phyloP scores from a whole-genome alignment of 2,113 vertebrate species.

The Chionis minor region DNA sequence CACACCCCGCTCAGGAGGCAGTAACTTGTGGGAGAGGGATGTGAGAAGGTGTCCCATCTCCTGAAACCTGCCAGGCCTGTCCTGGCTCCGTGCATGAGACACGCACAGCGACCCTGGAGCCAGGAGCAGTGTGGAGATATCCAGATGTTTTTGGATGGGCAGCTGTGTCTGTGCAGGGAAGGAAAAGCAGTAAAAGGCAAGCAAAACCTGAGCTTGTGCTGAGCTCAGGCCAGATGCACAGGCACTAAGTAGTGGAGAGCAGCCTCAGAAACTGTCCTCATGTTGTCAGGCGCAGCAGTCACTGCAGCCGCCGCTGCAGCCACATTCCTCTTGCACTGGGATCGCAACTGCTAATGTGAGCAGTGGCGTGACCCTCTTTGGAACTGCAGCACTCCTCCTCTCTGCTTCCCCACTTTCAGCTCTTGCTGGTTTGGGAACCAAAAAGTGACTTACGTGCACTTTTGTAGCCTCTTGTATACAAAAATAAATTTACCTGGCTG shows the following conservation, averaged over 20 bases:
- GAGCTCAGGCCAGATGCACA: not conserved
- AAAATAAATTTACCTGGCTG: not conserved
- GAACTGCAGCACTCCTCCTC: not conserved
- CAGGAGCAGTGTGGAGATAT: not conserved
- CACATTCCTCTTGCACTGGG: rapidly evolving
- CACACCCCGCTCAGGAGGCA: not conserved
- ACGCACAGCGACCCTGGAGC: not conserved
- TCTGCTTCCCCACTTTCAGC: not conserved
- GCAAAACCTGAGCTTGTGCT: not conserved
- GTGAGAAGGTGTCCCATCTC: not conserved
- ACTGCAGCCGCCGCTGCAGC: not conserved
- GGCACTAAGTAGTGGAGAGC: not conserved
- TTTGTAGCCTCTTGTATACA: not conserved
- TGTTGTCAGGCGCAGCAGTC: not conserved
- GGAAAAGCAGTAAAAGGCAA: not conserved
- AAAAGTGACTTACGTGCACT: not conserved
- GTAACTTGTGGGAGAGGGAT: not conserved
- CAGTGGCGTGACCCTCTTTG: not conserved
- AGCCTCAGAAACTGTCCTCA: not conserved
- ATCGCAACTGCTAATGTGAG: not conserved
- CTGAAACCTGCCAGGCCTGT: not conserved
- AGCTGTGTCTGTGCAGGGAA: not conserved
- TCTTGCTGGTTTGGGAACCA: not conserved
- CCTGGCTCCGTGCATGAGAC: not conserved
- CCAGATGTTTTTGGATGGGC: not conserved